Evolutionary conservation across 2,113 vertebrate species (phyloP).

Genomic region (Butastur rufipennis): DNA sequence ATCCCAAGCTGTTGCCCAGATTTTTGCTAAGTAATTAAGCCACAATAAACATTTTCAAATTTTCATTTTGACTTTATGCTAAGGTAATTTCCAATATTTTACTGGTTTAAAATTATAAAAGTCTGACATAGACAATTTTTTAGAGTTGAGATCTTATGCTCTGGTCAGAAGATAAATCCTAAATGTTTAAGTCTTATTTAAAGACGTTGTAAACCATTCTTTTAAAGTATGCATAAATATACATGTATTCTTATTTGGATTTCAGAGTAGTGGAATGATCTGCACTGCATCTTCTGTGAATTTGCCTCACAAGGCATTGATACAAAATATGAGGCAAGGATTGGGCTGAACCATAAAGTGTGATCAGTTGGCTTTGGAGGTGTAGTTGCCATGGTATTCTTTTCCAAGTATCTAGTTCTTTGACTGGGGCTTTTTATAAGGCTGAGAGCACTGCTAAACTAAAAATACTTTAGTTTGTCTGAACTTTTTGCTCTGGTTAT

Average conservation of each 20-base stretch:
- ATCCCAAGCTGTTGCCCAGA: background rate
- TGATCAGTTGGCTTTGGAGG: background rate
- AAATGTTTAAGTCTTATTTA: background rate
- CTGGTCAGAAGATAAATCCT: background rate
- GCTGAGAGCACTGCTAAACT: background rate
- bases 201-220: background rate
- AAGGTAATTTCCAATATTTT: background rate
- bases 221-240: background rate
- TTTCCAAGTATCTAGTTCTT: background rate
- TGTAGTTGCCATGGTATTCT: background rate
- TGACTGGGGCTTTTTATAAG: background rate
- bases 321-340: background rate
- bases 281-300: background rate
- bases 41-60: background rate
- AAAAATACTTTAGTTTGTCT: background rate
- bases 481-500: background rate
- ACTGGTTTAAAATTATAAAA: background rate
- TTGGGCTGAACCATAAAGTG: background rate
- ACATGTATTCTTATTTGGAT: background rate
- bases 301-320: background rate
- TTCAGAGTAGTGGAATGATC: background rate
- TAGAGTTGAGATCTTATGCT: background rate
- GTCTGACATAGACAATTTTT: background rate
- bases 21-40: background rate
- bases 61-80: background rate